Base-by-base conservation (phyloP, 2,888 invertebrate species). In the Cephonodes hylas region DNA sequence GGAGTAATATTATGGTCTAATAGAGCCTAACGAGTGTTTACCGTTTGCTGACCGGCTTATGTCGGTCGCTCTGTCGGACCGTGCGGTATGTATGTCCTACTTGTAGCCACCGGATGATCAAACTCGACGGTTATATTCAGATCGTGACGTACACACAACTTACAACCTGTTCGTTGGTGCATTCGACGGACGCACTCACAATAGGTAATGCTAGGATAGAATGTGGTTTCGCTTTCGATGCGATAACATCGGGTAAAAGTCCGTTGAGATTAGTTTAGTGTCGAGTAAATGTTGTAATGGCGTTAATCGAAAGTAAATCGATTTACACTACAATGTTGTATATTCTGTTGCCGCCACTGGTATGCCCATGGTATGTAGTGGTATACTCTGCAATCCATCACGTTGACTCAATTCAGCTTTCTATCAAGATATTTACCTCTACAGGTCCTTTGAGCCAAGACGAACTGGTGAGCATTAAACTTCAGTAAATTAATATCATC, bases 11-110 rank as follows among this genome's bases (percentile, higher is more conserved):
- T 58, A 56, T 60, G 56, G 27, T 46, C 60, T 48, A 63, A 44
- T 62, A 58, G 58, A 62, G 62, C 53, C 63, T 59, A 56, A 46
- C 56, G 60, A 59, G 45, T 62, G 66, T 65, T 61, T 67, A 63
- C 53, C 67, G 67, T 65, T 62, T 72, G 76, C 66, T 68, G 73
- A 78, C 74, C 70, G 70, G 72, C 67, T 76, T 67, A 76, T 71
- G 71, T 74, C 65, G 69, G 75, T 63, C 75, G 62, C 66, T 65
- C 66, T 63, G 60, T 66, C 66, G 66, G 66, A 63, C 63, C 68
- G 75, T 73, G 75, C 73, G 75, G 72, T 76, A 74, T 73, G 76
- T 67, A 64, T 70, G 74, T 46, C 67, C 72, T 65, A 80, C 73
- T 77, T 80, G 68, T 65, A 60, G 66, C 67, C 46, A 8, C 15